phyloP scores from a whole-genome alignment of 2,888 invertebrate species.

The Falcaria lacertinaria region DNA sequence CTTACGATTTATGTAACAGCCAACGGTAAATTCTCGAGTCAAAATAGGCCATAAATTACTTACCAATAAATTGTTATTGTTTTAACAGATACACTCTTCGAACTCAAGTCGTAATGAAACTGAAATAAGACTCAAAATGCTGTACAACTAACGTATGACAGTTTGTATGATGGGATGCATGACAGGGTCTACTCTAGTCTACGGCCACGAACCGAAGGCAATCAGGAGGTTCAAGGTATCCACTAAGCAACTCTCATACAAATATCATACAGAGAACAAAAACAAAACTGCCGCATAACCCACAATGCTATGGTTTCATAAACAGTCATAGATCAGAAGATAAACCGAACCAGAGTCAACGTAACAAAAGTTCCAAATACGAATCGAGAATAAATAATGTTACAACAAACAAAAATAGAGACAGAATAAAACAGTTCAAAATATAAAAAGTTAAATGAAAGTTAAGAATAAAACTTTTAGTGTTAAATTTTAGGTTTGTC shows the following conservation, averaged over 20 bases:
- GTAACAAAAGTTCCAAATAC: slow-evolving; percentile 32
- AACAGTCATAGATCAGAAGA: slow-evolving; percentile 60
- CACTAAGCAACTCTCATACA: slow-evolving; percentile 53
- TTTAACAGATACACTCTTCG: slow-evolving; percentile 3
- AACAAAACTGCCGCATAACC: slow-evolving; percentile 72
- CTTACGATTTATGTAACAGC: slow-evolving; percentile 4
- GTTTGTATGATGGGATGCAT: slow-evolving; percentile 58
- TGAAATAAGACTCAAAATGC: slow-evolving; percentile 7
- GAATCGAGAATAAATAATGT: slow-evolving; percentile 23
- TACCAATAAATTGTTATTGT: slow-evolving; percentile 13
- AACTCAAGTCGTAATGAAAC: slow-evolving; percentile 4
- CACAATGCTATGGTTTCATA: slow-evolving; percentile 74
- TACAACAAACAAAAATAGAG: slow-evolving; percentile 36
- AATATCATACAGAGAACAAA: slow-evolving; percentile 39
- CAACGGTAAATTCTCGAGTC: slow-evolving; percentile 3
- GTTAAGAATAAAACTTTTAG: slow-evolving; percentile 70
- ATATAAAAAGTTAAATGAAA: slow-evolving; percentile 45
- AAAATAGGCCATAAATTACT: slow-evolving; percentile 6
- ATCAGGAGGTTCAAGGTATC: slow-evolving; percentile 44
- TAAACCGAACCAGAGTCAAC: slow-evolving; percentile 29
- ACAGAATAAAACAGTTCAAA: slow-evolving; percentile 38
- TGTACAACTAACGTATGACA: slow-evolving; percentile 30
- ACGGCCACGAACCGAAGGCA: slow-evolving; percentile 46
- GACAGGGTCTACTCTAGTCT: slow-evolving; percentile 61
- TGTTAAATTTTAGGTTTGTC: slow-evolving; percentile 74